phyloP scores from a whole-genome alignment of 30 jellyfish, hydroid and myxozoan species.

The Sanderia malayensis region DNA sequence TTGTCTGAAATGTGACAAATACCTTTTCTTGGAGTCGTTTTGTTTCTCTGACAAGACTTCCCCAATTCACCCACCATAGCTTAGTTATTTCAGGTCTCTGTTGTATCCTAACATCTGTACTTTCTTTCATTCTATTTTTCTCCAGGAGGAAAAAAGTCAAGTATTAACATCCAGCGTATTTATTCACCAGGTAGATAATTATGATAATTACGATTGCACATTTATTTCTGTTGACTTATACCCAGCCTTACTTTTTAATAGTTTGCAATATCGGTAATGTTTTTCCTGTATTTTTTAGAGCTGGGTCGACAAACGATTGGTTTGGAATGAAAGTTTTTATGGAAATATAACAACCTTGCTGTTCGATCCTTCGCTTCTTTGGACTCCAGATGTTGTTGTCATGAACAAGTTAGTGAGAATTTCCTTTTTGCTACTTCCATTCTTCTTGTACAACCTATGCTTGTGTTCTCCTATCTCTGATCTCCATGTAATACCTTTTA shows the following conservation, averaged over 20 bases:
- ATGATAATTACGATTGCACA: not conserved
- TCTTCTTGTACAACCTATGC: too few species aligned
- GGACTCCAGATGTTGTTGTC: slow-evolving; percentile 66
- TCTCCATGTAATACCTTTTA: too few species aligned
- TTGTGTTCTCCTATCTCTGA: too few species aligned
- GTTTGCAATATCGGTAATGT: not conserved
- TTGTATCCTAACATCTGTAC: not conserved
- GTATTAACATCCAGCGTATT: slow-evolving; percentile 45
- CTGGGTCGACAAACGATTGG: slow-evolving; percentile 59
- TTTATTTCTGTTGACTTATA: not conserved
- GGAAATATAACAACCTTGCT: slow-evolving; percentile 22
- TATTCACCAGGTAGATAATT: slow-evolving; percentile 29
- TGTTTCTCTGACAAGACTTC: not conserved
- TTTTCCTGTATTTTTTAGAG: slow-evolving; percentile 5
- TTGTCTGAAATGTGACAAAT: not conserved
- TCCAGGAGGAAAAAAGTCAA: slow-evolving; percentile 60
- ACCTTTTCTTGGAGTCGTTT: not conserved
- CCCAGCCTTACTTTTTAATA: not conserved
- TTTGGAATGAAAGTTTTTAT: slow-evolving; percentile 38
- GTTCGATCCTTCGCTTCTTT: slow-evolving; percentile 17
- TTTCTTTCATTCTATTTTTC: not conserved
- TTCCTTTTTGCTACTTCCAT: too few species aligned
- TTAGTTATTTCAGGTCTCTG: too few species aligned
- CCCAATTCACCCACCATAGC: too few species aligned
- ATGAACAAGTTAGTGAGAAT: slow-evolving; percentile 74